Evolutionary conservation across 1,140 invertebrate species (phyloP).

Genomic region (Magallana angulata): DNA sequence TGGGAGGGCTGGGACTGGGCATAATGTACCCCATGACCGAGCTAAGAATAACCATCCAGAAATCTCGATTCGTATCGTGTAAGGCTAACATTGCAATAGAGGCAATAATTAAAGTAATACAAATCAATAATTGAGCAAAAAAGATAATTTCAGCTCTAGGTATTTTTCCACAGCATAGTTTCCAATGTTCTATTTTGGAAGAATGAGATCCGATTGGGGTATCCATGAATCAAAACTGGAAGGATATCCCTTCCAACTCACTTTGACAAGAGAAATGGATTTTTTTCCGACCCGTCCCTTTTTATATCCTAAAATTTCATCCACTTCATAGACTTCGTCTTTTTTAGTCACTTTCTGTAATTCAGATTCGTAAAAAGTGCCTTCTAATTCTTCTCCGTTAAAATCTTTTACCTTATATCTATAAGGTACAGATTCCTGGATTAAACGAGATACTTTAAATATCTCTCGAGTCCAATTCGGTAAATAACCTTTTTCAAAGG

Average conservation of each 20-base stretch:
- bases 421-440: not conserved
- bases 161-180: not conserved
- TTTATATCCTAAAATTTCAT: not conserved
- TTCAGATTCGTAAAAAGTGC: slow-evolving; percentile 40
- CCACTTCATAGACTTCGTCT: slow-evolving; percentile 16
- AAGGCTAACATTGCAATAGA: too few relatives aligned
- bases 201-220: not conserved
- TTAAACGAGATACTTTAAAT: not conserved
- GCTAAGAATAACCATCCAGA: too few relatives aligned
- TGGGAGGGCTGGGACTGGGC: too few relatives aligned
- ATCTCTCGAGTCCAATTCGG: slow-evolving; percentile 46
- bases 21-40: too few relatives aligned
- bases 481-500: slow-evolving; percentile 53
- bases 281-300: not conserved
- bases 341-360: slow-evolving; percentile 18
- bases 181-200: not conserved
- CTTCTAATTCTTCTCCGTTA: slow-evolving; percentile 27
- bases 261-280: not conserved
- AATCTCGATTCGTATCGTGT: too few relatives aligned
- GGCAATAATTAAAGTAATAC: not conserved
- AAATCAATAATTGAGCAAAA: not conserved
- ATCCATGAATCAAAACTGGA: slow-evolving; percentile 24
- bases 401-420: slow-evolving; percentile 11
- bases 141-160: not conserved
- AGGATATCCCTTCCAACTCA: slow-evolving; percentile 10